These are phyloP conservation scores for Andrena bucephala DNA, from an alignment of 2,888 invertebrate species.

Conservation along the genomic window DNA sequence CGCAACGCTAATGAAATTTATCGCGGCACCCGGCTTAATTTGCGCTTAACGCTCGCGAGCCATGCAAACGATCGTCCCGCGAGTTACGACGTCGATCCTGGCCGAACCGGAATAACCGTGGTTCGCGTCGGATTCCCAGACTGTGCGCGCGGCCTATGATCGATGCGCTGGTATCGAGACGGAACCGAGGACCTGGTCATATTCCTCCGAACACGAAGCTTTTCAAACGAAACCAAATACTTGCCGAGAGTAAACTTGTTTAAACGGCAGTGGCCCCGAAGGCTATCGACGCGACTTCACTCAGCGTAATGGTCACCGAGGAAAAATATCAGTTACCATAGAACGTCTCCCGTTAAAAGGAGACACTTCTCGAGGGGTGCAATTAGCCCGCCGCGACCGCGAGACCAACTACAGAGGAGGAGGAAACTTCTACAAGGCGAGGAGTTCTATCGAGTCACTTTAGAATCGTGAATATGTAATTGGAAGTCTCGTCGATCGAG, in stretches of 20 bases:
- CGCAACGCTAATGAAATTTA: conserved; percentile 72
- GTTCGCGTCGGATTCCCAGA: conserved; percentile 62
- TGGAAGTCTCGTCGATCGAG: conserved; percentile 23
- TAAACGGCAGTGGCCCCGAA: neutral
- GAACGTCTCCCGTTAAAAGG: conserved; percentile 25
- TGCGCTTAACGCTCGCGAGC: conserved; percentile 72
- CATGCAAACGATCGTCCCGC: conserved; percentile 68
- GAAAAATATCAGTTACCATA: conserved; percentile 40
- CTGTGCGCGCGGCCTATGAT: conserved; percentile 56
- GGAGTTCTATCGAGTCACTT: conserved; percentile 12
- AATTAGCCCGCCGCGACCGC: conserved; percentile 29
- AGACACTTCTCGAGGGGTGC: conserved; percentile 28
- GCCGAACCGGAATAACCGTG: conserved; percentile 65
- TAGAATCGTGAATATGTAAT: conserved; percentile 25
- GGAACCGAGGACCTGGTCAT: conserved; percentile 47
- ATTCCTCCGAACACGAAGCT: conserved; percentile 32
- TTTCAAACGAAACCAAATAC: conserved; percentile 44
- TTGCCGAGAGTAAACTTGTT: conserved; percentile 6
- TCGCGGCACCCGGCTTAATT: conserved; percentile 72
- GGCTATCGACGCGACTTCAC: neutral
- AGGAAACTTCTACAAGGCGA: conserved; percentile 13
- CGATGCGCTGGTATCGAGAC: conserved; percentile 59
- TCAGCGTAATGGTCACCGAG: neutral
- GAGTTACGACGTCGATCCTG: conserved; percentile 57
- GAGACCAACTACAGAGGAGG: conserved; percentile 16